Evolutionary conservation across 2,113 vertebrate genomes (phyloP), one percentile per base, ranked within the genome.

Genomic region (Craseonycteris thonglongyai): DNA sequence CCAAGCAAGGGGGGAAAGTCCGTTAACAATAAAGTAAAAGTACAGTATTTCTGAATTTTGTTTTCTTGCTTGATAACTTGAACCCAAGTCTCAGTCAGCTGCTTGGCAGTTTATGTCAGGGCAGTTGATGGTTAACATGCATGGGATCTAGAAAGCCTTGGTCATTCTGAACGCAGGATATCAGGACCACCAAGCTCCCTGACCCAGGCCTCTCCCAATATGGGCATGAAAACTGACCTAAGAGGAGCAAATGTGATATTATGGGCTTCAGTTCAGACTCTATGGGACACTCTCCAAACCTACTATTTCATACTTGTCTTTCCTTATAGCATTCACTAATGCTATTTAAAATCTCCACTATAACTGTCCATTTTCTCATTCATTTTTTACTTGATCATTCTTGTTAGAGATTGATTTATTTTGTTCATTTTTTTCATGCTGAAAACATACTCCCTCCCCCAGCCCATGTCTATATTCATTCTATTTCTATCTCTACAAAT

Each of bases 31-130:
- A 69, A 94, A 71, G 24, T 42, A n/a, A 45, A 85, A 76, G 35
- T 61, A 54, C 13, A 75, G 21, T 49, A 38, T 80, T 91, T 95
- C 66, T 93, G 65, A 95, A 80, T 91, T 85, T 84, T 33, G 40
- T 71, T 56, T 59, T 30, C 9, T 90, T n/a, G n/a, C 33, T 54
- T 92, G 58, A 38, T 78, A 28, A 47, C 79, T n/a, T 59, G 35
- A 63, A 49, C 10, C 26, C 74, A 80, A 33, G 30, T 30, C 30
- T 47, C 33, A 28, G 28, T 63, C 26, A 75, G 19, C 22, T 11
- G 15, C 38, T 75, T 40, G 12, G 42, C 8, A 8, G 49, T 63
- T 58, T 28, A 82, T 28, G 40, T 89, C 26, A 54, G 22, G 15
- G 11, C 11, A 30, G 30, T 30, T 30, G 59, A 45, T 28, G 13